Conservation (phyloP, 1,140 invertebrate genomes). For the Amphibalanus amphitrite region DNA sequence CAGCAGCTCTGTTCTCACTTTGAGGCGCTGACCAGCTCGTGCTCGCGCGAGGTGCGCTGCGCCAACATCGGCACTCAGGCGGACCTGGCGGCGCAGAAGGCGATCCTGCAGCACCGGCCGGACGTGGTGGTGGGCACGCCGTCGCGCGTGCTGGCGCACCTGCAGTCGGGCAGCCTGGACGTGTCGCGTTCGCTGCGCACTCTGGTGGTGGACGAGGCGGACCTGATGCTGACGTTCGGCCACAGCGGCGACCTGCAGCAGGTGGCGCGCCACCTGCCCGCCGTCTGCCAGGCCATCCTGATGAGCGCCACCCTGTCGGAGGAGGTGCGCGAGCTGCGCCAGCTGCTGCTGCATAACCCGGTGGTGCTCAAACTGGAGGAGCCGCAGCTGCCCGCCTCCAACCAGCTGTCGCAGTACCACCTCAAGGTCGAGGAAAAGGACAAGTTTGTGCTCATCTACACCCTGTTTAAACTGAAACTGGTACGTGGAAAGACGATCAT, state of each 20-base stretch:
- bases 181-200: conserved; percentile 55
- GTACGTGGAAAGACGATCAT: conserved; percentile 90
- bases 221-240: conserved; percentile 94
- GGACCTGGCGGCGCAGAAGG: conserved; percentile 50
- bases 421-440: conserved; percentile 83
- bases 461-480: conserved; percentile 80
- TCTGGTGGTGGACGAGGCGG: conserved; percentile 93
- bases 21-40: conserved; percentile 55
- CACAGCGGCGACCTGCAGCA: conserved; percentile 84
- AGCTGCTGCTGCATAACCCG: conserved; percentile 78
- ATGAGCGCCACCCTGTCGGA: conserved; percentile 92
- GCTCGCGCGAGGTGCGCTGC: conserved; percentile 61
- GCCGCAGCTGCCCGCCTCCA: conserved; percentile 68
- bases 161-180: conserved; percentile 56
- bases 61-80: conserved; percentile 48
- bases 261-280: conserved; percentile 60
- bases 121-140: conserved; percentile 90
- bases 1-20: conserved; percentile 64
- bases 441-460: conserved; percentile 83
- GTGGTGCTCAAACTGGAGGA: conserved; percentile 87
- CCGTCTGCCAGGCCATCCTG: conserved; percentile 72
- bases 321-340: conserved; percentile 80
- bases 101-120: conserved; percentile 55
- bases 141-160: conserved; percentile 58
- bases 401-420: conserved; percentile 78